phyloP scores from a whole-genome alignment of 2,113 vertebrate genomes.

The Proterorhinus semilunaris region DNA sequence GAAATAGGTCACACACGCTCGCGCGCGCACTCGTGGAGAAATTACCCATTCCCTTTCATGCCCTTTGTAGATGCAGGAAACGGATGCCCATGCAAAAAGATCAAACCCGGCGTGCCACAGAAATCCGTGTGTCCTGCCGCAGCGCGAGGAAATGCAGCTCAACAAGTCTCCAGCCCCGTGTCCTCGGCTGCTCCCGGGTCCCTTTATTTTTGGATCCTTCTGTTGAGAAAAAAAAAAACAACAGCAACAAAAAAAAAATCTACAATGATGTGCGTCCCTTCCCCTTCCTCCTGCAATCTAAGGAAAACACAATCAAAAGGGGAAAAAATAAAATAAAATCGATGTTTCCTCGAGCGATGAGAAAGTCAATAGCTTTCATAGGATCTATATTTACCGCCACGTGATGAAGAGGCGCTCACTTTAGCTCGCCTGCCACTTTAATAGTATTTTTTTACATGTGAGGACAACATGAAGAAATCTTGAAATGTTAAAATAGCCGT shows the following conservation, averaged over 20 bases:
- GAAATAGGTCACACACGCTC: constrained; percentile 63
- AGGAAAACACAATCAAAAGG: constrained; percentile 62
- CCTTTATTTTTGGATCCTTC: constrained; percentile 52
- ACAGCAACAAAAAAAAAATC: background rate
- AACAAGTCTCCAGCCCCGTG: constrained; percentile 71
- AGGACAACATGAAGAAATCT: background rate
- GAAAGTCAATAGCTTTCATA: constrained; percentile 67
- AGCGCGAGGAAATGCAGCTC: constrained; percentile 75
- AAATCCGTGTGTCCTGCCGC: constrained; percentile 79
- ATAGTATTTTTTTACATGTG: constrained; percentile 29
- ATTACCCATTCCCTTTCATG: constrained; percentile 80
- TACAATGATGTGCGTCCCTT: constrained; percentile 36
- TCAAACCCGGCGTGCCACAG: constrained; percentile 81
- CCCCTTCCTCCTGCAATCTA: constrained; percentile 50
- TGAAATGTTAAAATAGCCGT: too few relatives aligned
- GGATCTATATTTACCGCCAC: constrained; percentile 54
- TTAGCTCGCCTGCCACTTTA: constrained; percentile 31
- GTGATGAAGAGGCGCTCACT: constrained; percentile 39
- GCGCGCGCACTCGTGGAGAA: constrained; percentile 44
- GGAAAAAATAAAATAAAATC: constrained; percentile 41
- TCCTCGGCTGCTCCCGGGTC: constrained; percentile 53
- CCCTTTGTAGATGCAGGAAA: constrained; percentile 84
- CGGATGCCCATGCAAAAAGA: constrained; percentile 83
- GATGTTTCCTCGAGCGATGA: constrained; percentile 67
- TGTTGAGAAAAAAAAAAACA: constrained; percentile 21